Percentiles rank a stretch among this genome's conserved stretches.
Conservation (phyloP, 2,888 invertebrate genomes). For the Stenodera caucasica region DNA sequence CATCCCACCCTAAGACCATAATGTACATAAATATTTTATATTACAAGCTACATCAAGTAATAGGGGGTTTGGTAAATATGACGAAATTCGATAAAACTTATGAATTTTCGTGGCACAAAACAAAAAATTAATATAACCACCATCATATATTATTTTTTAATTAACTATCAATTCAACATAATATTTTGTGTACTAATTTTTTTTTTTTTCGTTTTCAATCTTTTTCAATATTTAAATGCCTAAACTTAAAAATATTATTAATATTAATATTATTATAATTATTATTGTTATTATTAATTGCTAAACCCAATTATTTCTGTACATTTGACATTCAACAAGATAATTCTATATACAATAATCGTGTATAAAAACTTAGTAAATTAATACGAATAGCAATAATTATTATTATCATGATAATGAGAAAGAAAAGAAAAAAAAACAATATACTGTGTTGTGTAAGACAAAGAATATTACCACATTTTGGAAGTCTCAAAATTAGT, state of each 20-base stretch:
- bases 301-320: conserved; percentile 41
- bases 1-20: too few species aligned
- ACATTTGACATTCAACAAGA: conserved; percentile 37
- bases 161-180: neutral
- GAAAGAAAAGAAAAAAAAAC: conserved; percentile 19
- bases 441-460: conserved; percentile 30
- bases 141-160: too few species aligned
- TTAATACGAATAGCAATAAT: neutral
- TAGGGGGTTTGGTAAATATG: too few species aligned
- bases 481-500: conserved; percentile 38
- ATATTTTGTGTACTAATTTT: neutral
- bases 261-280: conserved; percentile 15
- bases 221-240: neutral
- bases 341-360: conserved; percentile 7
- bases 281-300: conserved; percentile 17
- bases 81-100: too few species aligned
- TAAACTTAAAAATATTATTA: neutral
- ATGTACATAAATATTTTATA: too few species aligned
- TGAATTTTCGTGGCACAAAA: too few species aligned
- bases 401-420: too few species aligned
- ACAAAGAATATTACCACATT: conserved; percentile 34
- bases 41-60: too few species aligned
- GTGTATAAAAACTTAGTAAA: neutral
- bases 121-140: too few species aligned
- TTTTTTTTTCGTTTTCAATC: neutral